Base-by-base conservation (phyloP, 2,797 vertebrate species). In the Acrocephalus scirpaceus region DNA sequence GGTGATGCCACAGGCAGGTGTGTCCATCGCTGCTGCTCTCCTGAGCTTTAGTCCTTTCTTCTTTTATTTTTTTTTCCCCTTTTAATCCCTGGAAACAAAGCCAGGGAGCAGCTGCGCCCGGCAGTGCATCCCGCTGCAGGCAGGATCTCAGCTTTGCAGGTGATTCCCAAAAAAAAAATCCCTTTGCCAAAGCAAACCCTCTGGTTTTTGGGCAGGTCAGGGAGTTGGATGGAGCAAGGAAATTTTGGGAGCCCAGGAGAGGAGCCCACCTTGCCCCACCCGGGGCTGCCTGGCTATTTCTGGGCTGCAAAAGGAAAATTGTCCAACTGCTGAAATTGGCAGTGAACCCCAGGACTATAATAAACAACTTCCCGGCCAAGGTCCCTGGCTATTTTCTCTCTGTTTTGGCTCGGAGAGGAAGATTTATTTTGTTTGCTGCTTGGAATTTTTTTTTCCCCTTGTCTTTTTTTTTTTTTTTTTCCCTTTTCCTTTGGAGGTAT, bases 291-390 rank as follows among this genome's bases (percentile, higher is more conserved):
- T 29, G 22, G 65, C 83, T 96, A 51, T 92, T 95, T 91, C 69
- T 85, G 95, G 91, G 91, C 85, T 89, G 81, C 50, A 65, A 89
- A 93, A 65, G 86, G 93, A 88, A 94, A 92, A 95, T 74, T 16
- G 60, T 79, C 94, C 94, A 92, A 95, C 80, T 90, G 86, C 88
- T 20, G 51, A 76, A 94, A 92, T 83, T 94, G 95, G 95, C 96
- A 96, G 91, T 2, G n/a, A 74, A 82, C 72, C 78, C 90, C 92
- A 47, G 8, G 57, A 60, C 92, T 75, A 32, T 77, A 93, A 96
- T 85, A 91, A 96, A 91, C 93, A 95, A 86, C 94, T 95, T 95
- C 93, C 95, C 74, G 38, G 93, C 94, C 95, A 95, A 93, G 75
- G 93, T 90, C 72, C 67, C 60, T 71, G 92, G 86, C 94, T 96